Base-by-base conservation (phyloP, 2,888 invertebrate species). In the Molanna angustata region DNA sequence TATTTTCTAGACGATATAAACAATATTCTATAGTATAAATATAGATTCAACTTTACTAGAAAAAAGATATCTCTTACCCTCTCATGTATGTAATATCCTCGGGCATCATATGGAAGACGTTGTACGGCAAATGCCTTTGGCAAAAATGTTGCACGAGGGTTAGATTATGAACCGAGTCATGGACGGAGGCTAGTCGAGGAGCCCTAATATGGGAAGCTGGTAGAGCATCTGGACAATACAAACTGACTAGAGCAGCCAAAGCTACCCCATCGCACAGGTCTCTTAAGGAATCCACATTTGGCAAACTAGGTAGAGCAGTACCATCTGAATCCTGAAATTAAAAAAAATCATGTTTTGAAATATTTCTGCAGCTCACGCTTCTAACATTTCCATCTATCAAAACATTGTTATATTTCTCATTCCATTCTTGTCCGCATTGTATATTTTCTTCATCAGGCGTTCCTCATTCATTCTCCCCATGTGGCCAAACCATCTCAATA, bases 81-180 rank as follows among this genome's bases (percentile, higher is more conserved):
- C 92, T 82, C 84, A 94, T 89, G 68, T 94, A 95, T 32, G 94
- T 89, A 62, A 96, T 86, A 71, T 97, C 96, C 71, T 96, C 95
- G n/a, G 93, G 90, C 73, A 88, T 84, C 83, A 96, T 88, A 72
- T 94, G 94, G 79, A 94, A 94, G 69, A 92, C 88, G 66, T 89
- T 85, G 68, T 88, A 86, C 64, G 94, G 93, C 70, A 95, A 80
- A 70, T 88, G 84, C 66, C 84, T 82, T 65, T 82, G 79, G 69
- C 94, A 94, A 78, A 96, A 95, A 67, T 88, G 84, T 69, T 88
- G 83, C 58, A 96, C 89, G 66, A 94, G 80, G 70, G 88, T 84
- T 48, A 96, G 83, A 76, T 96, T 96, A 75, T 94, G 89, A 63
- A 95, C 80, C 62, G 92, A 93, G 74, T 95, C 94, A 61, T 91